A percentile compares a stretch with the other conserved stretches of the same genome.
Conservation (phyloP, 2,888 invertebrate species). For the Glyphotaelius pellucidus region DNA sequence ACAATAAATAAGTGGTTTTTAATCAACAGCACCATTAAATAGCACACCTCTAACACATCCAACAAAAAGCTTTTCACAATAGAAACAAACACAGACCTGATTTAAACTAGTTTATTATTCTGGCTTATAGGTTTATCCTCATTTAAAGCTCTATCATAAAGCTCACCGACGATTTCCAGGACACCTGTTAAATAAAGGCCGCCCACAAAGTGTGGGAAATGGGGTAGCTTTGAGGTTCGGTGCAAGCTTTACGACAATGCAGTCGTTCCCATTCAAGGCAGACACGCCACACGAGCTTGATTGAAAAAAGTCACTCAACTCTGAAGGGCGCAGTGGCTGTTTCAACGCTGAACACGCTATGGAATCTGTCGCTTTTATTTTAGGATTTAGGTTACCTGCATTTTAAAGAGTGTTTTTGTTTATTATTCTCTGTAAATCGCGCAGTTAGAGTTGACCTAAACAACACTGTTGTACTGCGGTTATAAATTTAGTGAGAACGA, state of each 20-base stretch:
- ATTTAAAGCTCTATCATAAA: background rate
- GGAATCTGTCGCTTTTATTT: background rate
- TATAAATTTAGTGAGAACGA: no score
- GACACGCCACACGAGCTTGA: background rate
- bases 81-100: background rate
- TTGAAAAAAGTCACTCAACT: constrained; percentile 2
- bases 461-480: no score
- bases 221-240: background rate
- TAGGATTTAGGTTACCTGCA: background rate
- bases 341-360: background rate
- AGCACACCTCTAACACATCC: no score
- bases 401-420: background rate
- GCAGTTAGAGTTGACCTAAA: no score
- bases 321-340: background rate
- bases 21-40: no score
- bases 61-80: no score
- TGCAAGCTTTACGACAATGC: background rate
- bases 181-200: background rate
- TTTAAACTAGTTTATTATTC: background rate
- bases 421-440: no score
- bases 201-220: background rate
- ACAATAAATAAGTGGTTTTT: no score
- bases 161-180: background rate
- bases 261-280: background rate
- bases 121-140: background rate